Evolutionary conservation across 1,140 invertebrate genomes (phyloP), one percentile per base, ranked within the genome.

Genomic region (Anastrepha ludens): DNA sequence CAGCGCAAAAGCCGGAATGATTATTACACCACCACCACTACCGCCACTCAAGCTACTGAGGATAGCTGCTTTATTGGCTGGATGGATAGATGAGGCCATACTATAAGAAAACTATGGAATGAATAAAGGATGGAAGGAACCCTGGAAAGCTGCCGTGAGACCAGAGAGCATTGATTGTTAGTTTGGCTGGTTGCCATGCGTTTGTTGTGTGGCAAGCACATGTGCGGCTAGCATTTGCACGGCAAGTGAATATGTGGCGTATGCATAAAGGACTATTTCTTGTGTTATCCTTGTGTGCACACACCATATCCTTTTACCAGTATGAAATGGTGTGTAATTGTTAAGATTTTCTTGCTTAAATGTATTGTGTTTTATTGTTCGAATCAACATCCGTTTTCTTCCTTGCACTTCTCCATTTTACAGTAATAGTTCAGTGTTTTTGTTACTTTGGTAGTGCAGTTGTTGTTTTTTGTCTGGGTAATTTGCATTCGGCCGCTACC

Each of bases 271-370:
- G 74, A 81, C 44, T 20, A 58, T 55, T 81, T 81, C 74, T 81
- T 81, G 74, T 81, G 3, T 55, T 81, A 81, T 55, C 74, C 74
- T 81, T 81, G 17, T 20, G 3, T 47, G 47, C 44, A 11, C 47
- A 81, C 20, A 41, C 85, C 58, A 62, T 86, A 86, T 86, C 60
- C 60, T 81, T 47, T 50, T 17, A n/a, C 5, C 64, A 67, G 29
- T 39, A 67, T 20, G 20, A 55, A 15, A 81, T 81, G 47, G 74
- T 88, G 90, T 92, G 90, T 92, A 91, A 92, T 92, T 92, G 91
- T 90, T 91, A 91, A 92, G 91, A 92, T 92, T 90, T 92, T 89
- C 90, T 92, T 91, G 90, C 90, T 89, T 88, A 89, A 90, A 92
- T 92, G 92, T 91, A 92, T 92, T 90, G 89, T 89, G 47, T 88